Evolutionary conservation across 2,888 invertebrate genomes (phyloP).

Genomic region (Danaus chrysippus): DNA sequence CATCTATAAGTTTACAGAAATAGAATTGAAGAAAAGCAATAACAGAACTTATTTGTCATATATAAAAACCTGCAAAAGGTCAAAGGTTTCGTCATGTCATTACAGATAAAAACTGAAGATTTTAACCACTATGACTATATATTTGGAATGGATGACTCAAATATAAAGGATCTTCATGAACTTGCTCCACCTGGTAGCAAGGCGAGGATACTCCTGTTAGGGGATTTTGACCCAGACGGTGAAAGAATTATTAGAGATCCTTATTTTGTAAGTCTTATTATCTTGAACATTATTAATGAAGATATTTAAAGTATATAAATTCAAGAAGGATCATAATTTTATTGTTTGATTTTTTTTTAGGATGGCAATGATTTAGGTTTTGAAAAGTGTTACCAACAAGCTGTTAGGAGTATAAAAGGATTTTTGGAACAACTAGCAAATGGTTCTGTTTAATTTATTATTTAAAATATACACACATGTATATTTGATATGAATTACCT

Average conservation of each 20-base stretch:
- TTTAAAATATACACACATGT: too few species aligned
- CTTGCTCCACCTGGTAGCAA: slow-evolving; percentile 17
- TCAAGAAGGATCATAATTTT: background rate
- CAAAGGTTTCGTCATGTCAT: background rate
- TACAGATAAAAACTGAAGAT: slow-evolving; percentile 22
- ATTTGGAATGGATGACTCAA: slow-evolving; percentile 27
- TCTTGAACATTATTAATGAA: background rate
- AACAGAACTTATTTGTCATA: too few species aligned
- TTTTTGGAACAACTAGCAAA: slow-evolving; percentile 26
- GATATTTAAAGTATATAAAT: background rate
- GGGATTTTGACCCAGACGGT: slow-evolving; percentile 26
- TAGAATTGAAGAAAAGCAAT: too few species aligned
- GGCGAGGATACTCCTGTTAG: slow-evolving; percentile 23
- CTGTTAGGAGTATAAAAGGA: slow-evolving; percentile 22
- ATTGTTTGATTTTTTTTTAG: slow-evolving; percentile 10
- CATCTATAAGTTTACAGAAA: too few species aligned
- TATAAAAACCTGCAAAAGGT: too few species aligned
- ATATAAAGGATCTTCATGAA: slow-evolving; percentile 18
- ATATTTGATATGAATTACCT: too few species aligned
- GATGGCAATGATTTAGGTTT: slow-evolving; percentile 24
- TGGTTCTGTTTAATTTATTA: slow-evolving; percentile 7
- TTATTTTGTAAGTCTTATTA: slow-evolving; percentile 23
- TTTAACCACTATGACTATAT: slow-evolving; percentile 25
- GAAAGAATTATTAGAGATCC: slow-evolving; percentile 28
- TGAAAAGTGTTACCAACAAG: slow-evolving; percentile 29